Conservation (phyloP, 2,888 invertebrate species). For the Miltochrista miniata region DNA sequence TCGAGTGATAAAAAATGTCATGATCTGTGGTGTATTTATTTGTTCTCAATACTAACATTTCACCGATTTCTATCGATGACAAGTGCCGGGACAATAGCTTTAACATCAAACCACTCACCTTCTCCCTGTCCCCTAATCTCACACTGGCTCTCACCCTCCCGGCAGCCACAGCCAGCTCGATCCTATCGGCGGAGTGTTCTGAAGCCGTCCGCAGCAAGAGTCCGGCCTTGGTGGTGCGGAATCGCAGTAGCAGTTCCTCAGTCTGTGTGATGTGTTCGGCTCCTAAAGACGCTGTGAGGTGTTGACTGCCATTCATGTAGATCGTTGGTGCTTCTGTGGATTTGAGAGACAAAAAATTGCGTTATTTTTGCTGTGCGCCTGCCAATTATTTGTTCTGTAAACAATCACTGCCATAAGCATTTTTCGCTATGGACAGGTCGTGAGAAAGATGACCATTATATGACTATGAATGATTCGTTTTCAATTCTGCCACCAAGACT, state of each 20-base stretch:
- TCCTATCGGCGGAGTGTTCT: constrained; percentile 90
- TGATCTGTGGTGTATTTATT: too few relatives aligned
- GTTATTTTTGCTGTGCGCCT: too few relatives aligned
- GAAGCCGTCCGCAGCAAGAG: constrained; percentile 92
- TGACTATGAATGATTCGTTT: too few relatives aligned
- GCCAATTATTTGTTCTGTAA: too few relatives aligned
- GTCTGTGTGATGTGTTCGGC: constrained; percentile 93
- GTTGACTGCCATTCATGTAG: constrained; percentile 94
- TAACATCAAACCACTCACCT: constrained; percentile 76
- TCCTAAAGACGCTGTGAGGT: constrained; percentile 89
- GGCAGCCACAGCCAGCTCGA: constrained; percentile 93
- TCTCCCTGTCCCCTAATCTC: constrained; percentile 92
- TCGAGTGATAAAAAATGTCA: too few relatives aligned
- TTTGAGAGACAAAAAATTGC: too few relatives aligned
- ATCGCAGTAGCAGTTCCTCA: constrained; percentile 94
- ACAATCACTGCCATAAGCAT: too few relatives aligned
- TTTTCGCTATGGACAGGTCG: too few relatives aligned
- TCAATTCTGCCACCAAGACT: too few relatives aligned
- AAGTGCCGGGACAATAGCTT: background rate
- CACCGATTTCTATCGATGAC: background rate
- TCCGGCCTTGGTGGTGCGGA: constrained; percentile 91
- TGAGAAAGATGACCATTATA: too few relatives aligned
- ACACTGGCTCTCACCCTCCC: constrained; percentile 93
- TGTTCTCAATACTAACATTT: too few relatives aligned
- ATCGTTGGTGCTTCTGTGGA: constrained; percentile 92